phyloP scores from a whole-genome alignment of 53 echinoderm and acorn worm species.

The Patiria pectinifera region DNA sequence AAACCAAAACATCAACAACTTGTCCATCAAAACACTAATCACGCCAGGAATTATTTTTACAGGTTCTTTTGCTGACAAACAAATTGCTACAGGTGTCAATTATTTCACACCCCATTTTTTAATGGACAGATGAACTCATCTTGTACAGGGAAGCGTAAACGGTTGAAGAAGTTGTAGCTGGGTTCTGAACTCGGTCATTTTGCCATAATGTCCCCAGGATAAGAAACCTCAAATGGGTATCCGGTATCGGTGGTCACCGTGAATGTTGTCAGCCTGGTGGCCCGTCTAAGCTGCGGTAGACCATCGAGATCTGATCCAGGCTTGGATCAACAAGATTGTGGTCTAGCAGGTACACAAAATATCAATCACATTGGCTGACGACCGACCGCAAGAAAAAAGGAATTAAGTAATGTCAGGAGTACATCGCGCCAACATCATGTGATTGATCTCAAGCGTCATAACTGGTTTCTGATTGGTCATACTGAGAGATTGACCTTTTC shows the following conservation, averaged over 20 bases:
- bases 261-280: background rate
- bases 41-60: background rate
- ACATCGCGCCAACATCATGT: background rate
- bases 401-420: background rate
- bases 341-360: conserved; percentile 8
- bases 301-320: background rate
- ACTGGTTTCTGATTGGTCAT: background rate
- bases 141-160: background rate
- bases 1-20: background rate
- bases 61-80: background rate
- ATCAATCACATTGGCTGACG: conserved; percentile 19
- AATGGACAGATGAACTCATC: background rate
- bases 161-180: background rate
- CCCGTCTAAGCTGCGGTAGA: background rate
- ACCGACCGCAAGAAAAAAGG: background rate
- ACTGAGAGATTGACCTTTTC: background rate
- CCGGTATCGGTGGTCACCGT: background rate
- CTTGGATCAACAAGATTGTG: background rate
- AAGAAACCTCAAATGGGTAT: conserved; percentile 2
- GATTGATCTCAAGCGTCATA: background rate
- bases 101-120: background rate
- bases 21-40: background rate
- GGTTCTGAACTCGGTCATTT: background rate
- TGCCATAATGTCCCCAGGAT: background rate
- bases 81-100: background rate